Conservation (phyloP, 2,797 vertebrate genomes). For the Tenualosa ilisha region DNA sequence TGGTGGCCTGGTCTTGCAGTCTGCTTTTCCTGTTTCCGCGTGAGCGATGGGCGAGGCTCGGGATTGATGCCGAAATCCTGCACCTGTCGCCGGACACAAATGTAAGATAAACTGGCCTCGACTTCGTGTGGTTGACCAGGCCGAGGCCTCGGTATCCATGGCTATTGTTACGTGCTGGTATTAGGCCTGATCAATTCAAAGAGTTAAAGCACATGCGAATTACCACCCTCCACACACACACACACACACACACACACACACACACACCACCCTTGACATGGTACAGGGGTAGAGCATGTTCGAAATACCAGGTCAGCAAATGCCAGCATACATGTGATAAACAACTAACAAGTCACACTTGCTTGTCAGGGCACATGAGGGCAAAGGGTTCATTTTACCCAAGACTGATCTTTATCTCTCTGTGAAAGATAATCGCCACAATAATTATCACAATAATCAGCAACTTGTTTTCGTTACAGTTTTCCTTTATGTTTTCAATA, state of each 20-base stretch:
- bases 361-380: not conserved
- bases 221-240: not conserved
- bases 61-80: constrained; percentile 60
- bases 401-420: not conserved
- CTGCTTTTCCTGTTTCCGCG: constrained; percentile 28
- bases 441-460: not conserved
- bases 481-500: not conserved
- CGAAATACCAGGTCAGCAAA: constrained; percentile 53
- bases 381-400: not conserved
- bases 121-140: constrained; percentile 47
- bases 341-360: constrained; percentile 28
- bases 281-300: constrained; percentile 52
- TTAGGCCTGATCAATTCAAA: constrained; percentile 57
- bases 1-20: constrained; percentile 25
- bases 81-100: constrained; percentile 68
- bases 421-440: not conserved
- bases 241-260: not conserved
- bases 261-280: constrained; percentile 4
- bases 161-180: constrained; percentile 66
- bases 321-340: constrained; percentile 31
- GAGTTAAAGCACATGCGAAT: constrained; percentile 49
- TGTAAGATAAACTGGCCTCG: constrained; percentile 57
- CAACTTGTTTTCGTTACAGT: not conserved
- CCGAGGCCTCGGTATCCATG: constrained; percentile 53
- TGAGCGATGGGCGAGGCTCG: constrained; percentile 44